These are phyloP conservation scores for Boleophthalmus pectinirostris DNA, from an alignment of 2,113 vertebrate genomes.

Conservation along the genomic window DNA sequence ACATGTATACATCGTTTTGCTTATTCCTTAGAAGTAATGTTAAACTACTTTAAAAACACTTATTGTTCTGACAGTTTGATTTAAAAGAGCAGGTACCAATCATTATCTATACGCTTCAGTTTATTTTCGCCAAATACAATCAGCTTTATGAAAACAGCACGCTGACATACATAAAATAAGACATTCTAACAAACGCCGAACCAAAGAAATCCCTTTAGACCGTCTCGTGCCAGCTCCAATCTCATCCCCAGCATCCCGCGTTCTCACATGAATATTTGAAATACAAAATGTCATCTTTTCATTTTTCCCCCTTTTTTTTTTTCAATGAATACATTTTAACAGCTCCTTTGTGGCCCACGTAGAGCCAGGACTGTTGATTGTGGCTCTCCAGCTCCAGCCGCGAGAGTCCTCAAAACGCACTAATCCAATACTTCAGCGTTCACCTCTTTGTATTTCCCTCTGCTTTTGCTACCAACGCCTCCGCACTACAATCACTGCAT, in stretches of 20 bases:
- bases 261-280: constrained; percentile 11
- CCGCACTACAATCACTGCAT: constrained; percentile 34
- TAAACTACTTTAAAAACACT: too few species aligned
- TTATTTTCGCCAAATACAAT: background rate
- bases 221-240: background rate
- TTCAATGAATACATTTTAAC: constrained; percentile 13
- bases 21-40: too few species aligned
- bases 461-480: constrained; percentile 32
- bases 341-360: constrained; percentile 19
- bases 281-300: constrained; percentile 24
- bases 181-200: background rate
- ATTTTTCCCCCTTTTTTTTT: background rate
- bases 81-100: too few species aligned
- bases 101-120: too few species aligned
- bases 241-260: background rate
- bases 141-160: background rate
- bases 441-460: constrained; percentile 40
- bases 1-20: too few species aligned
- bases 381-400: constrained; percentile 21
- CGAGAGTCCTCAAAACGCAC: constrained; percentile 41
- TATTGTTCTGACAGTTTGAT: too few species aligned
- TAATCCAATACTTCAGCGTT: constrained; percentile 45
- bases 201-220: background rate
- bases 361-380: constrained; percentile 33
- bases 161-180: background rate